Evolutionary conservation across 2,888 invertebrate species (phyloP), one percentile per base, ranked within the genome.

Genomic region (Agriopis marginaria): DNA sequence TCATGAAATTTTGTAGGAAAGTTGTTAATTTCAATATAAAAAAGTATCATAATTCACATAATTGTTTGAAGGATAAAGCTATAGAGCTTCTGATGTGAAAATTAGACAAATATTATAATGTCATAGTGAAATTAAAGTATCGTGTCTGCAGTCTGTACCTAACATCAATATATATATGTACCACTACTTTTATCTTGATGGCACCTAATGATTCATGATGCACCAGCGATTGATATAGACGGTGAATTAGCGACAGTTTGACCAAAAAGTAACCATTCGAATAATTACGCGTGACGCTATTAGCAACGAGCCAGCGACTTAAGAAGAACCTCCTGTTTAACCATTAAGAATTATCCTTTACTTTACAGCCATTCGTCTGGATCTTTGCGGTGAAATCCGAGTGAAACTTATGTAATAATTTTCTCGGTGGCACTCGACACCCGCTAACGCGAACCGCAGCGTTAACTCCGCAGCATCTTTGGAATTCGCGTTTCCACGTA

Each of bases 401-500:
- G 75, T 76, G 75, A 79, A 76, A 67, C 71, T 84, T 82, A 75
- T 75, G 79, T 70, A 80, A 82, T 73, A 70, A 75, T 76, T 74
- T 75, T 76, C 74, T 76, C 63, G 72, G 69, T 67, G 74, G 78
- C 70, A 77, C 71, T 69, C 74, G 77, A 81, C 74, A 77, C 75
- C 66, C 66, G 68, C 75, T 71, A 73, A 78, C 72, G 77, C 74
- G 75, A 84, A 77, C 78, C 78, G 70, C 77, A 77, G 72, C 69
- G 73, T 75, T 77, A 77, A 77, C 75, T 81, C 77, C 75, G 66
- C 70, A 63, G 69, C 76, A 79, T 79, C 77, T 76, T 71, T 74
- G 77, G 76, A 82, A 83, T 82, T 80, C 72, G 77, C 72, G 71
- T 76, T 85, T 83, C 83, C 73, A 77, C 78, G 81, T 82, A 84